Evolutionary conservation across 2,113 vertebrate genomes (phyloP), one percentile per base, ranked within the genome.

Genomic region (Astur gentilis): DNA sequence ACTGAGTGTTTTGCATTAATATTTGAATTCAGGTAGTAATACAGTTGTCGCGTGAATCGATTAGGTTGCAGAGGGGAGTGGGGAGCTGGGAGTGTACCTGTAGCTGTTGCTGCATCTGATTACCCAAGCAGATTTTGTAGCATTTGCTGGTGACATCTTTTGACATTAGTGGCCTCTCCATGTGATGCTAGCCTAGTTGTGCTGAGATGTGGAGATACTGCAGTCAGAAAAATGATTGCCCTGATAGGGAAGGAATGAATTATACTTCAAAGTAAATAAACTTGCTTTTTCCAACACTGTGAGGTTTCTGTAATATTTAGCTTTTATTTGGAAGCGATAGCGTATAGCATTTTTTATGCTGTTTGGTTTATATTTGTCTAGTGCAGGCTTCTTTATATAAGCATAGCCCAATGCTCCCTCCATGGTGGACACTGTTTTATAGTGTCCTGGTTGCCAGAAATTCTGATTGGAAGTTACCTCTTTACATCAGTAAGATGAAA

Each of bases 311-410:
- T 97, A 93, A 97, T 85, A 93, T 79, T 98, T 92, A 98, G 98
- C 97, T 98, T 98, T 98, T 96, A 83, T 98, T 98, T 98, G 97
- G 97, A 97, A 98, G 98, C 97, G 89, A 97, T 92, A 97, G 96
- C 65, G 95, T 98, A 98, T 95, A 91, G 98, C 97, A 98, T 98
- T 96, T 98, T 96, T 97, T 97, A 93, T 98, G 98, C 98, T 98
- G 77, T 92, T 98, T 96, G 91, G 96, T 97, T 98, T 97, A 82
- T 96, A 97, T 90, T 94, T 95, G 93, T 97, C 96, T 97, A 29
- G 83, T 96, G 94, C 95, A 97, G 97, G 97, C 95, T 81, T 95
- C 96, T 96, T 80, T 92, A 26, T 90, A 54, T 50, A 81, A 95
- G 83, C 91, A 71, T 52, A 91, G 83, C 92, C 87, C 82, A 16